Percentiles rank a stretch among this genome's conserved stretches.
Conservation (phyloP, 1,140 invertebrate genomes). For the Eulimnadia texana region DNA sequence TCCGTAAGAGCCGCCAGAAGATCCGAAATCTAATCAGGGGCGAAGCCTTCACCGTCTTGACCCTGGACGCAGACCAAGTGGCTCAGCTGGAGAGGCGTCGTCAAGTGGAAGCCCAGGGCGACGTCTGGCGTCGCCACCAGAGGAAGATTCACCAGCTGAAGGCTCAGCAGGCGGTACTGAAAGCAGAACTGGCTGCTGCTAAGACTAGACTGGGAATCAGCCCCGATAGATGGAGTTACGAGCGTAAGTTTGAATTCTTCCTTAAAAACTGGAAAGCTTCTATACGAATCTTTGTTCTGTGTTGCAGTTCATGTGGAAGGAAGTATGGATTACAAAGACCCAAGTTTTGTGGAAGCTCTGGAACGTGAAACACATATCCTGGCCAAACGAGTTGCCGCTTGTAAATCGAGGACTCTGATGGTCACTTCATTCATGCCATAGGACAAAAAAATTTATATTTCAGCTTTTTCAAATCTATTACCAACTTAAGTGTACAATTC, state of each 20-base stretch:
- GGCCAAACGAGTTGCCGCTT: conserved; percentile 38
- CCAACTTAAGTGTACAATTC: neutral
- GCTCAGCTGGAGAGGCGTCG: conserved; percentile 37
- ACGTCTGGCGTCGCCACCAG: conserved; percentile 25
- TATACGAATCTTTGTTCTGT: conserved; percentile 18
- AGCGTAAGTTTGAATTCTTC: too few relatives aligned
- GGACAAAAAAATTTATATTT: neutral
- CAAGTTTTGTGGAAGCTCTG: conserved; percentile 38
- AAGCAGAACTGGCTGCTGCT: conserved; percentile 32
- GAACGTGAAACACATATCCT: conserved; percentile 38
- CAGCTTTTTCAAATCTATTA: neutral
- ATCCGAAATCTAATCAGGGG: neutral
- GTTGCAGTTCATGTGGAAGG: conserved; percentile 38
- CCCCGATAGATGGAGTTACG: conserved; percentile 38
- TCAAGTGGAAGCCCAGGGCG: conserved; percentile 26
- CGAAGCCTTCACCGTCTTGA: conserved; percentile 6
- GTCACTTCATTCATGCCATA: conserved; percentile 33
- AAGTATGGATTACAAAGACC: conserved; percentile 36
- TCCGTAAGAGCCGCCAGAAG: neutral
- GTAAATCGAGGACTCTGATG: conserved; percentile 38
- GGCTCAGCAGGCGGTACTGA: conserved; percentile 37
- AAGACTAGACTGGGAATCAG: conserved; percentile 37
- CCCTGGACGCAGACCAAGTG: conserved; percentile 38
- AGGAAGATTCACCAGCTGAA: conserved; percentile 36
- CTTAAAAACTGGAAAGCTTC: conserved; percentile 26